phyloP scores from a whole-genome alignment of 2,888 invertebrate species.

The Hemistola chrysoprasaria region DNA sequence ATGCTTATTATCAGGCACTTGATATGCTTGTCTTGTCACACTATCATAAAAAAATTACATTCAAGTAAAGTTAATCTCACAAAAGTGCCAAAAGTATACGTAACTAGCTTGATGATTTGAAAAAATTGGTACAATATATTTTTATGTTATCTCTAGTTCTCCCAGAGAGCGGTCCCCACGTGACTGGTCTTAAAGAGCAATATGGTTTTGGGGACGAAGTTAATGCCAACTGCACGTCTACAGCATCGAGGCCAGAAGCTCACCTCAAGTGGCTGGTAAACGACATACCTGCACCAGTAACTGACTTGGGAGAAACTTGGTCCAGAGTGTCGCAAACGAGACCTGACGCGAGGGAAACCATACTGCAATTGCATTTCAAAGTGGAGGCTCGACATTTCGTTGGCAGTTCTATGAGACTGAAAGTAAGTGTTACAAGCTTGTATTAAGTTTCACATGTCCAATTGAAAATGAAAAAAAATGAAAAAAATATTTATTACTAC shows the following conservation, averaged over 20 bases:
- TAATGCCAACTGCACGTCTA: slow-evolving; percentile 90
- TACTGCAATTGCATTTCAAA: slow-evolving; percentile 88
- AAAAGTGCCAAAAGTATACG: too few relatives aligned
- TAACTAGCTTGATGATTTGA: too few relatives aligned
- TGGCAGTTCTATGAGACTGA: slow-evolving; percentile 90
- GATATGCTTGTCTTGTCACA: too few relatives aligned
- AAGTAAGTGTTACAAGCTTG: slow-evolving; percentile 64
- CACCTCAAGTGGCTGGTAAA: slow-evolving; percentile 92
- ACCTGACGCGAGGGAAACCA: slow-evolving; percentile 85
- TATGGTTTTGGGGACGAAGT: slow-evolving; percentile 90
- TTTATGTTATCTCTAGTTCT: slow-evolving; percentile 84
- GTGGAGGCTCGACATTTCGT: slow-evolving; percentile 88
- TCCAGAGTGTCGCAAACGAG: slow-evolving; percentile 70
- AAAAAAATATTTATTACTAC: too few relatives aligned
- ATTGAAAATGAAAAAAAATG: too few relatives aligned
- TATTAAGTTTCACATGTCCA: too few relatives aligned
- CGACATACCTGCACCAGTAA: slow-evolving; percentile 83
- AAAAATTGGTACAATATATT: too few relatives aligned
- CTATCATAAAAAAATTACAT: too few relatives aligned
- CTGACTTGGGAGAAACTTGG: slow-evolving; percentile 77
- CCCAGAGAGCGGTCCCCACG: slow-evolving; percentile 89
- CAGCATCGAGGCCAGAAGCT: slow-evolving; percentile 89
- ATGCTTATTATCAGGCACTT: too few relatives aligned
- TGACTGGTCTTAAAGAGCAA: slow-evolving; percentile 88
- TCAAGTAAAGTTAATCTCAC: too few relatives aligned